phyloP scores from a whole-genome alignment of 2,888 invertebrate species.

The Acanthacorydalis orientalis region DNA sequence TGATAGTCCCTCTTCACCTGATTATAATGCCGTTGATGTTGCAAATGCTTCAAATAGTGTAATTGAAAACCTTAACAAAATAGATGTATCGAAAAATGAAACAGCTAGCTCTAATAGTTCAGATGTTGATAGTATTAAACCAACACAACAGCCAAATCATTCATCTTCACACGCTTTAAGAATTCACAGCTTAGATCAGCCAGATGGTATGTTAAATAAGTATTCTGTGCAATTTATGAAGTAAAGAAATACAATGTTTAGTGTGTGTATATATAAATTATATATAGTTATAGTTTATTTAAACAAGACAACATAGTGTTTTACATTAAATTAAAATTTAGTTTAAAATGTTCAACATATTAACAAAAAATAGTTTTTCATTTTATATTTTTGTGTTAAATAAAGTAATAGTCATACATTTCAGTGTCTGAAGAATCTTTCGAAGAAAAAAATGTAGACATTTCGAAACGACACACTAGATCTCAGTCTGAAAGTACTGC shows the following conservation, averaged over 20 bases:
- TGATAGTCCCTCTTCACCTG: slow-evolving; percentile 14
- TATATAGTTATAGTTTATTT: no score
- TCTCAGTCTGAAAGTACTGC: slow-evolving; percentile 26
- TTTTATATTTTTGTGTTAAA: no score
- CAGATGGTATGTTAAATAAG: slow-evolving; percentile 24
- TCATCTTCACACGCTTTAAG: not conserved
- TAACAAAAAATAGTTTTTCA: no score
- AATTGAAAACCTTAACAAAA: slow-evolving; percentile 10
- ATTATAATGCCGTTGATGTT: slow-evolving; percentile 5
- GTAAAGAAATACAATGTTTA: no score
- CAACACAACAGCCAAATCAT: not conserved
- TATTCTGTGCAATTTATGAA: no score
- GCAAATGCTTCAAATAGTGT: slow-evolving; percentile 3
- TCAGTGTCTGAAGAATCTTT: not conserved
- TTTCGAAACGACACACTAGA: slow-evolving; percentile 22
- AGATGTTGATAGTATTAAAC: slow-evolving; percentile 14
- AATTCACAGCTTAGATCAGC: slow-evolving; percentile 19
- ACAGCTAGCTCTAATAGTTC: not conserved
- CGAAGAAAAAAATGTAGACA: not conserved
- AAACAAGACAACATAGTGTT: no score
- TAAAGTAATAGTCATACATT: not conserved
- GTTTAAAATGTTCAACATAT: no score
- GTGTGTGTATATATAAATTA: no score
- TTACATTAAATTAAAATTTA: no score
- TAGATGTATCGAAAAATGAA: slow-evolving; percentile 1